phyloP scores from a whole-genome alignment of 2,797 vertebrate species.

The Phaenicophaeus curvirostris region DNA sequence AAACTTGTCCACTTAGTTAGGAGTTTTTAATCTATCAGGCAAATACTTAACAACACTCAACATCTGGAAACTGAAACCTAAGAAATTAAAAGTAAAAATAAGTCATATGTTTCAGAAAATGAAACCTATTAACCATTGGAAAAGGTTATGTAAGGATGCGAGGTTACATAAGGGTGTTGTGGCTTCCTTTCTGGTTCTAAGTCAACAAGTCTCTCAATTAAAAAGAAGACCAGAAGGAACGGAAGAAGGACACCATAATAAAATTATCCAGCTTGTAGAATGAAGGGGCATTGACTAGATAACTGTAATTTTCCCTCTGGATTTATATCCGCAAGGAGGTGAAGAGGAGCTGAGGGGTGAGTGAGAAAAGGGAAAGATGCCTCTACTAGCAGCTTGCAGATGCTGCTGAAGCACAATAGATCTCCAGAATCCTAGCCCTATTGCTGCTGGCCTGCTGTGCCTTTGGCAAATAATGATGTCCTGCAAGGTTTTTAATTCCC shows the following conservation, averaged over 20 bases:
- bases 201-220: background rate
- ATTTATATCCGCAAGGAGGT: background rate
- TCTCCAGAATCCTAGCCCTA: background rate
- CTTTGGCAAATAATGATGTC: slow-evolving; percentile 15
- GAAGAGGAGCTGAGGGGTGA: background rate
- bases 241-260: background rate
- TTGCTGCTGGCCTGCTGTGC: background rate
- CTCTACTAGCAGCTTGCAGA: background rate
- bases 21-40: background rate
- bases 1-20: background rate
- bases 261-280: background rate
- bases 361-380: background rate
- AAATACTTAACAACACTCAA: background rate
- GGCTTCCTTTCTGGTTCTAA: background rate
- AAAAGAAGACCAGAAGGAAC: background rate
- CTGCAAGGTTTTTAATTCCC: slow-evolving; percentile 12
- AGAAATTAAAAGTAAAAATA: background rate
- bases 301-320: background rate
- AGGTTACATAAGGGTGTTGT: background rate
- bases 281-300: background rate
- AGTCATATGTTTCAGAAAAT: background rate
- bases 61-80: background rate
- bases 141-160: background rate
- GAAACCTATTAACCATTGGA: background rate
- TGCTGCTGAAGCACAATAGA: background rate